phyloP scores from a whole-genome alignment of 1,140 invertebrate species.

The Cyphomyrmex costatus region DNA sequence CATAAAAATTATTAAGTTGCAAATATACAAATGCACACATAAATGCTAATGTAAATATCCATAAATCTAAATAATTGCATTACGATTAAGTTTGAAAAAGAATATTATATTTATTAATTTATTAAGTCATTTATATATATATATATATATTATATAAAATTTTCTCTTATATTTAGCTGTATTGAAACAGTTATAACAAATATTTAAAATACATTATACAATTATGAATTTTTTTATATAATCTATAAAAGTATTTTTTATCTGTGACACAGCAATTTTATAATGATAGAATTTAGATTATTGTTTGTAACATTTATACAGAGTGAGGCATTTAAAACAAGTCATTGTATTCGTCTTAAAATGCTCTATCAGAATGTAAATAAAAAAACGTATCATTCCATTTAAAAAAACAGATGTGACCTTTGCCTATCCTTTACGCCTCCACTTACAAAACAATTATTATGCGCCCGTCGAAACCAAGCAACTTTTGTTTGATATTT shows the following conservation, averaged over 20 bases:
- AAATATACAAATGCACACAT: background rate
- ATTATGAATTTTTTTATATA: background rate
- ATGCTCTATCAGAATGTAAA: too few species aligned
- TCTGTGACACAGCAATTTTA: background rate
- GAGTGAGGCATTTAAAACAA: too few species aligned
- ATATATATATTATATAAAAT: background rate
- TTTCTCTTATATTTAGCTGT: background rate
- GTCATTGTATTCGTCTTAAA: too few species aligned
- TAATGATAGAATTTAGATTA: background rate
- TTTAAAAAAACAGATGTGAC: too few species aligned
- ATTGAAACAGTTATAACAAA: background rate
- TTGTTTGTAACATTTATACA: background rate
- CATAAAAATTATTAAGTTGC: background rate
- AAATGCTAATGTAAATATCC: background rate
- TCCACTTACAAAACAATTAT: too few species aligned
- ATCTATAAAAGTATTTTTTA: background rate
- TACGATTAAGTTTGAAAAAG: background rate
- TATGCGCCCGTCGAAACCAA: too few species aligned
- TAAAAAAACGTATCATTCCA: too few species aligned
- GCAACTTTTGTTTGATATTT: too few species aligned
- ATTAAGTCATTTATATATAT: background rate
- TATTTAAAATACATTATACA: constrained; percentile 3
- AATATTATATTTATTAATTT: background rate
- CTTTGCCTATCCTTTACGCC: too few species aligned
- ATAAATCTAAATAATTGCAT: background rate